These are phyloP conservation scores for Pluvialis apricaria DNA, from an alignment of 2,113 vertebrate genomes.

Conservation along the genomic window DNA sequence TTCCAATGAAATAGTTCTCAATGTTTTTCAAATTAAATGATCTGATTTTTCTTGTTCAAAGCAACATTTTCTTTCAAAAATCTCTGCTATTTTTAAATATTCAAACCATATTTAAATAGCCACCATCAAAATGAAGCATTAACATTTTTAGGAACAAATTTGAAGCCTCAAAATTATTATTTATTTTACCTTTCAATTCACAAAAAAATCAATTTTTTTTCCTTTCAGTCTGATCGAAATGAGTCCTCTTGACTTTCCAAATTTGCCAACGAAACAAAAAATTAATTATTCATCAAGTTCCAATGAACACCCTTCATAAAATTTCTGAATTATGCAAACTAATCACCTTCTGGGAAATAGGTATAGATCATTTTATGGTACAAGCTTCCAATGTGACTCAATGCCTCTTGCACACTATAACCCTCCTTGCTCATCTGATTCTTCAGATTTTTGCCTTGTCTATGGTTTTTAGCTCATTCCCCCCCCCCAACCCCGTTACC, in stretches of 20 bases:
- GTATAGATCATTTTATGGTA: constrained; percentile 31
- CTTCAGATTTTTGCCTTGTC: constrained; percentile 11
- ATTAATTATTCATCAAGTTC: constrained; percentile 34
- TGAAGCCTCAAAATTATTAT: background rate
- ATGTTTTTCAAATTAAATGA: background rate
- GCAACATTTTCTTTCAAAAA: background rate
- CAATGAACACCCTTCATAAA: constrained; percentile 41
- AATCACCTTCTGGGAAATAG: constrained; percentile 65
- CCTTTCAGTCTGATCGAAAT: constrained; percentile 24
- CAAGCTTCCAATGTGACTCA: constrained; percentile 39
- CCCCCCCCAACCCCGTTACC: background rate
- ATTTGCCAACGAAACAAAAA: constrained; percentile 11
- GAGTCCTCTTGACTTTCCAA: constrained; percentile 29
- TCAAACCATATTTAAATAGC: background rate
- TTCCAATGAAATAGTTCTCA: background rate
- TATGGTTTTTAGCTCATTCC: constrained; percentile 4
- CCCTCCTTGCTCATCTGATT: background rate
- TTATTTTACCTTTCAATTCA: background rate
- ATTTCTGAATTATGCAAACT: constrained; percentile 55
- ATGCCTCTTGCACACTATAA: background rate
- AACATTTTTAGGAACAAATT: background rate
- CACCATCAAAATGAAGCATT: background rate
- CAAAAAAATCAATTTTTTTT: background rate
- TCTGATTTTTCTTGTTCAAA: background rate
- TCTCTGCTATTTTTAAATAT: background rate